phyloP scores from a whole-genome alignment of 2,113 vertebrate species.

The Pelusios castaneus region DNA sequence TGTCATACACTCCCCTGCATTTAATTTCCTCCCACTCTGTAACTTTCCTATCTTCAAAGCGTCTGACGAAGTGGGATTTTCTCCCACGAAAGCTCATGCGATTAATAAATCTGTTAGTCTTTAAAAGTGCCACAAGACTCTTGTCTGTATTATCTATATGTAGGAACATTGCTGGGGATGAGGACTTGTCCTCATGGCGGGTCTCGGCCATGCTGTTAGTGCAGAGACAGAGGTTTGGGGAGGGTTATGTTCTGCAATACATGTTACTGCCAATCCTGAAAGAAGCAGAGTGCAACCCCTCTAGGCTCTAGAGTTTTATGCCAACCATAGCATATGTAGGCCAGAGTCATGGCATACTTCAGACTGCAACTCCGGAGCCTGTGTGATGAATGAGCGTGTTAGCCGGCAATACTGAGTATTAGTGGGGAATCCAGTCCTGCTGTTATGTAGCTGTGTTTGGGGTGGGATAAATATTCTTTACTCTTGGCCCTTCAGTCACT shows the following conservation, averaged over 20 bases:
- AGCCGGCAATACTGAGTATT: neutral
- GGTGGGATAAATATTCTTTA: neutral
- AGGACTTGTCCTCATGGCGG: neutral
- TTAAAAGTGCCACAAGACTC: too few species aligned
- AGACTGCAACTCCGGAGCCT: neutral
- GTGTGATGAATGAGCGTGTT: neutral
- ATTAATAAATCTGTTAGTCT: too few species aligned
- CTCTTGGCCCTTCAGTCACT: neutral
- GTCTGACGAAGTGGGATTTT: too few species aligned
- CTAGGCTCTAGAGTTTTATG: neutral
- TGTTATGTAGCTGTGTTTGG: neutral
- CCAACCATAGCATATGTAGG: rapidly evolving
- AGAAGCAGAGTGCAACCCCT: neutral
- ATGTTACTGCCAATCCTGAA: neutral
- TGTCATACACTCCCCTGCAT: too few species aligned
- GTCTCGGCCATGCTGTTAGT: rapidly evolving
- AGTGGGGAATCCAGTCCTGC: rapidly evolving
- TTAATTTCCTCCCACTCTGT: too few species aligned
- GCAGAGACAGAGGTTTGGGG: rapidly evolving
- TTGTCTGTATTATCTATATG: neutral
- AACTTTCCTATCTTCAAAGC: too few species aligned
- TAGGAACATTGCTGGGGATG: rapidly evolving
- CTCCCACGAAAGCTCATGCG: too few species aligned
- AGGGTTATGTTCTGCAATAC: neutral
- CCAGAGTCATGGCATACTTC: rapidly evolving